phyloP scores from a whole-genome alignment of 1,140 invertebrate genomes.

The Eubasilissa regina region DNA sequence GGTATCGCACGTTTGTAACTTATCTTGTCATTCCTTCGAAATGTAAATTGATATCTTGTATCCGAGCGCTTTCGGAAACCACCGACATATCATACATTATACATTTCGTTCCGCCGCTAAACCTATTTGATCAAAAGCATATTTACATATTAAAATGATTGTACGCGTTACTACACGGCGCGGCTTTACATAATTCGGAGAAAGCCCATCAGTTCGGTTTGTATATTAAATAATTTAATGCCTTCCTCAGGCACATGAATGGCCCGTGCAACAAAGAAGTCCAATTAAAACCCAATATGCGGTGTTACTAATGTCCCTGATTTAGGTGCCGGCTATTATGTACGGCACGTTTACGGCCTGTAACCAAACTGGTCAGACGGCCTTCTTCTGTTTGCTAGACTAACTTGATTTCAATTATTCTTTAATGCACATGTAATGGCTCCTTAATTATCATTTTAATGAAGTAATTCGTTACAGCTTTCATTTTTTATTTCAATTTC shows the following conservation, averaged over 20 bases:
- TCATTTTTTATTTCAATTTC: no score
- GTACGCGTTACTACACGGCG: neutral
- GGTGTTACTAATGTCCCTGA: neutral
- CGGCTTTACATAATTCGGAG: neutral
- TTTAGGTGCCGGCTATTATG: no score
- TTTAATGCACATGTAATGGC: no score
- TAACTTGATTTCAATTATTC: no score
- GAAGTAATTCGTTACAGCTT: no score
- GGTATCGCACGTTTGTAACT: neutral
- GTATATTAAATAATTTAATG: neutral
- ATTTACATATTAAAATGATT: neutral
- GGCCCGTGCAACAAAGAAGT: conserved; percentile 4
- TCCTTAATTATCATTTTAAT: no score
- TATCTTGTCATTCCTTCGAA: neutral
- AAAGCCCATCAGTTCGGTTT: neutral
- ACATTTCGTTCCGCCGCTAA: neutral
- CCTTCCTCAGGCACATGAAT: neutral
- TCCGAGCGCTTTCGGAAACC: neutral
- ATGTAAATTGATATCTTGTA: neutral
- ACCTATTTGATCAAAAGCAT: neutral
- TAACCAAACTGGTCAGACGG: no score
- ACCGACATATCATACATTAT: neutral
- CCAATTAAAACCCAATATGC: neutral
- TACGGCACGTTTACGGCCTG: no score
- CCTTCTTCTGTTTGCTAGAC: no score